Evolutionary conservation across 2,113 vertebrate genomes (phyloP).

Genomic region (Tursiops truncatus): DNA sequence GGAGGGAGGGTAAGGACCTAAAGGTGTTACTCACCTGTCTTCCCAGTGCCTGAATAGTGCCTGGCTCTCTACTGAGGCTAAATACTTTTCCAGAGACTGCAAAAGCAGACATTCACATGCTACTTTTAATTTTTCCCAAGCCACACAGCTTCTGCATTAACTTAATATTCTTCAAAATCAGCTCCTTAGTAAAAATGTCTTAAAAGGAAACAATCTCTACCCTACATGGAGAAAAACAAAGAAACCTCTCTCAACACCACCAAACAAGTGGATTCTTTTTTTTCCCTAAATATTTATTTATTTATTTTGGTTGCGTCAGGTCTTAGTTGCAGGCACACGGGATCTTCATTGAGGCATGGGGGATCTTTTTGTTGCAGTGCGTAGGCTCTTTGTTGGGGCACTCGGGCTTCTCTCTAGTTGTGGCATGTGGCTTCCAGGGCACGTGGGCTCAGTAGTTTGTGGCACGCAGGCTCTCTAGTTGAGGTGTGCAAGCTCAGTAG

Average conservation of each 20-base stretch:
- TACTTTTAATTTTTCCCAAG: not conserved
- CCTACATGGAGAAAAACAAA: not conserved
- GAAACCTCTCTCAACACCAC: not conserved
- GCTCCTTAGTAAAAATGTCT: not conserved
- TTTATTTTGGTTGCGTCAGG: no score
- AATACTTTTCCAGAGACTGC: not conserved
- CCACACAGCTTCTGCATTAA: not conserved
- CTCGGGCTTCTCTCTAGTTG: no score
- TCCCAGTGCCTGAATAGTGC: not conserved
- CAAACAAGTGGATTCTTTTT: not conserved
- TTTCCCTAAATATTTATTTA: no score
- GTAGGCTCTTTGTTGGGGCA: no score
- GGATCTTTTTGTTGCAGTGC: no score
- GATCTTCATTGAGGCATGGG: no score
- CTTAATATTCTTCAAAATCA: not conserved
- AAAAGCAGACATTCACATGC: not conserved
- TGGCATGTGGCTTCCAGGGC: no score
- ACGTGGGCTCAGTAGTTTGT: no score
- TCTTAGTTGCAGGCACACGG: no score
- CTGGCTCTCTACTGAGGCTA: not conserved
- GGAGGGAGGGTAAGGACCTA: not conserved
- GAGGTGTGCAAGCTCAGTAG: no score
- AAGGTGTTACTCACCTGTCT: not conserved
- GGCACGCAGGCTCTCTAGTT: no score
- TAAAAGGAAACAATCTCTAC: not conserved